Evolutionary conservation across 1,140 invertebrate species (phyloP).

Genomic region (Scaptomyza hsui): DNA sequence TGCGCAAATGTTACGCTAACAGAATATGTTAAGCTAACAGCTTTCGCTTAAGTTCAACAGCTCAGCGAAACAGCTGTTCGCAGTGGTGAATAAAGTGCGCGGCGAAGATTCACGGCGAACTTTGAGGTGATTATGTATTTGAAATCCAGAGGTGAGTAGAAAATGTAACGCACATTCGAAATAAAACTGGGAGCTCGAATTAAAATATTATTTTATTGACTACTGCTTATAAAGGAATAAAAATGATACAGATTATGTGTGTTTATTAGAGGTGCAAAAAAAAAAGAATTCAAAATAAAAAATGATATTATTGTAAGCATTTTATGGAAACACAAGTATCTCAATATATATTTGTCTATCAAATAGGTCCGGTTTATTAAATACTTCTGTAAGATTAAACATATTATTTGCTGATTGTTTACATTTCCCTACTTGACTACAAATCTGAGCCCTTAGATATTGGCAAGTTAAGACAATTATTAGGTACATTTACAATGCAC

Average conservation of each 20-base stretch:
- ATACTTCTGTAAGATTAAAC: too few relatives aligned
- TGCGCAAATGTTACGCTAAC: conserved; percentile 1
- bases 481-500: conserved; percentile 21
- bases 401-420: background rate
- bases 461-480: conserved; percentile 15
- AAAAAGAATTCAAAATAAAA: too few relatives aligned
- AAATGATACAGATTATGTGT: too few relatives aligned
- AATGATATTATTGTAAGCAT: too few relatives aligned
- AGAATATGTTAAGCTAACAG: background rate
- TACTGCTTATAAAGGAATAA: too few relatives aligned
- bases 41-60: background rate
- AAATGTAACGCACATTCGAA: background rate
- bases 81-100: background rate
- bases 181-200: too few relatives aligned
- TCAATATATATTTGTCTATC: too few relatives aligned
- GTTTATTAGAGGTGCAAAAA: too few relatives aligned
- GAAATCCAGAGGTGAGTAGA: conserved; percentile 4
- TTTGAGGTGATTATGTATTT: background rate
- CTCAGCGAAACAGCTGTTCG: background rate
- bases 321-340: too few relatives aligned
- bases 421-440: background rate
- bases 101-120: background rate
- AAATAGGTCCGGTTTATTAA: too few relatives aligned
- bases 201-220: too few relatives aligned
- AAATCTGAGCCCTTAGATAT: background rate